Evolutionary conservation across 2,797 vertebrate species (phyloP).

Genomic region (Enteromius afrohamiltoni): DNA sequence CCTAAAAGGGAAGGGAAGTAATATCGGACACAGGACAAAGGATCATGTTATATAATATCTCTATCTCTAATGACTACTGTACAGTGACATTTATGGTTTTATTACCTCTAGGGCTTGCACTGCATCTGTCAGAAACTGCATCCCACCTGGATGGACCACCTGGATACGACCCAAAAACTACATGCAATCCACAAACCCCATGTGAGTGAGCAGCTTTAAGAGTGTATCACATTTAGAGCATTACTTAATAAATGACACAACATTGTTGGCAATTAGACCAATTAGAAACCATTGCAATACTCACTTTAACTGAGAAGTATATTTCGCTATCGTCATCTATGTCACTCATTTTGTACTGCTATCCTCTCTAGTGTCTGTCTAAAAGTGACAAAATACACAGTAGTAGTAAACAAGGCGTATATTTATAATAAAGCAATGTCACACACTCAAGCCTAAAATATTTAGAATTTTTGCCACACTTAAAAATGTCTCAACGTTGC

Average conservation of each 20-base stretch:
- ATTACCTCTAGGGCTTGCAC: slow-evolving; percentile 68
- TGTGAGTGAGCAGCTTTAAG: not conserved
- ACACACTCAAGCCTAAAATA: not conserved
- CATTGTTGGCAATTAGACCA: not conserved
- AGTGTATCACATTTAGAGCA: not conserved
- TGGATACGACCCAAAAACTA: slow-evolving; percentile 77
- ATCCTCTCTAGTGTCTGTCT: not conserved
- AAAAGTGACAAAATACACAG: not conserved
- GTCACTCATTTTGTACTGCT: slow-evolving; percentile 68
- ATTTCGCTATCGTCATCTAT: slow-evolving; percentile 75
- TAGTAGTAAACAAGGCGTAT: not conserved
- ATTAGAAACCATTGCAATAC: not conserved
- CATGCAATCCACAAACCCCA: not conserved
- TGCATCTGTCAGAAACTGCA: slow-evolving; percentile 72
- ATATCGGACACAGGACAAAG: not conserved
- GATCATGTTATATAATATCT: not conserved
- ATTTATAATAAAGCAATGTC: not conserved
- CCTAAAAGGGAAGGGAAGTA: slow-evolving; percentile 56
- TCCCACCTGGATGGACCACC: slow-evolving; percentile 68
- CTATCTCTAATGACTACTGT: not conserved
- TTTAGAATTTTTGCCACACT: not conserved
- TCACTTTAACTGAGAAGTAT: slow-evolving; percentile 76
- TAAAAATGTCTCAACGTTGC: not conserved
- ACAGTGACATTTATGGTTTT: not conserved
- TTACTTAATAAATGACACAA: slow-evolving; percentile 8